phyloP scores from a whole-genome alignment of 2,888 invertebrate species.

The Gisinianus flammeolus region DNA sequence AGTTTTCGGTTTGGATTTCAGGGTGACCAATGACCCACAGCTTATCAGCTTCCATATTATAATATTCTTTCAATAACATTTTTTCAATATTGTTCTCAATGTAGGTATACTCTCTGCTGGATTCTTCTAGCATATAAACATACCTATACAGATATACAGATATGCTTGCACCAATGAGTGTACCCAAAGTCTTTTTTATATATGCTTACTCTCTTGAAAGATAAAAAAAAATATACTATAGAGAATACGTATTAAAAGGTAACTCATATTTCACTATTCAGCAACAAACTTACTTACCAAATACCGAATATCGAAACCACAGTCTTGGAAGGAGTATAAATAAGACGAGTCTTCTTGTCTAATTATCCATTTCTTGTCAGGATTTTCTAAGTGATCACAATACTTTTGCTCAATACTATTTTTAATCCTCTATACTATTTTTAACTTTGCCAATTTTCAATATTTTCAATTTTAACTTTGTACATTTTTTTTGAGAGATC shows the following conservation, averaged over 20 bases:
- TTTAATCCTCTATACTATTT: too few species aligned
- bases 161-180: too few species aligned
- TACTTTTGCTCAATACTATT: background rate
- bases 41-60: constrained; percentile 4
- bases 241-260: too few species aligned
- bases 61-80: constrained; percentile 18
- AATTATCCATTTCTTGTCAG: constrained; percentile 17
- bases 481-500: too few species aligned
- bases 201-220: too few species aligned
- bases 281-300: constrained; percentile 22
- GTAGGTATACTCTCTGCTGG: constrained; percentile 1
- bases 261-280: constrained; percentile 29
- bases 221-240: background rate
- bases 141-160: background rate
- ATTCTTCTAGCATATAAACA: background rate
- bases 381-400: background rate
- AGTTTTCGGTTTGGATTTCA: constrained; percentile 11
- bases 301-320: constrained; percentile 13
- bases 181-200: too few species aligned
- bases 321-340: constrained; percentile 18
- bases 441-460: too few species aligned
- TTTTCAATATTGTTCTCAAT: constrained; percentile 28
- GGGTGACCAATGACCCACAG: constrained; percentile 37
- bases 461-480: too few species aligned
- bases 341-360: background rate